These are phyloP conservation scores for Brachirus orientalis DNA, from an alignment of 2,113 vertebrate genomes.

Conservation along the genomic window DNA sequence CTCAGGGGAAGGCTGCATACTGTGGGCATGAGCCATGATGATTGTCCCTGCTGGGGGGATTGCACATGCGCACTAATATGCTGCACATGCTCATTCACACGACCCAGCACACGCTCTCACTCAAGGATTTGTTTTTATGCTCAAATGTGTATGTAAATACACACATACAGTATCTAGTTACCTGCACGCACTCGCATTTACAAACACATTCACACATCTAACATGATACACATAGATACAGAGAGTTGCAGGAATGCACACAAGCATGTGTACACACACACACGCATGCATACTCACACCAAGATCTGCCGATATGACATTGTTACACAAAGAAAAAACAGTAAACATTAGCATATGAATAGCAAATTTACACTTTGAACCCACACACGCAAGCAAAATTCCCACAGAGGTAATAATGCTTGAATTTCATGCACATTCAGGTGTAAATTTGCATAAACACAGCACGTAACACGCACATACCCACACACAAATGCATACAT, in stretches of 20 bases:
- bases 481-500: conserved; percentile 13
- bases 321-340: not conserved
- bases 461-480: conserved; percentile 20
- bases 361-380: not conserved
- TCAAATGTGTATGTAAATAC: conserved; percentile 24
- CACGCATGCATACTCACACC: not conserved
- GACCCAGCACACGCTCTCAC: conserved; percentile 26
- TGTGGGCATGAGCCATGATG: conserved; percentile 81
- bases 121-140: conserved; percentile 33
- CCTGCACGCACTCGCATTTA: not conserved
- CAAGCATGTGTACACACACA: conserved; percentile 11
- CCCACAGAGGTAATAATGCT: conserved; percentile 27
- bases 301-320: conserved; percentile 11
- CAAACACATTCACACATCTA: conserved; percentile 3
- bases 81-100: conserved; percentile 39
- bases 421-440: conserved; percentile 43
- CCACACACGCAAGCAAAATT: conserved; percentile 2
- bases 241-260: not conserved
- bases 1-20: conserved; percentile 78
- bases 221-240: not conserved
- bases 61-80: conserved; percentile 63
- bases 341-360: not conserved
- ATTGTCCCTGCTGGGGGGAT: conserved; percentile 75
- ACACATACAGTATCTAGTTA: not conserved
- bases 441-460: conserved; percentile 47